These are phyloP conservation scores for Ciconia maguari DNA, from an alignment of 2,113 vertebrate species.

Conservation along the genomic window DNA sequence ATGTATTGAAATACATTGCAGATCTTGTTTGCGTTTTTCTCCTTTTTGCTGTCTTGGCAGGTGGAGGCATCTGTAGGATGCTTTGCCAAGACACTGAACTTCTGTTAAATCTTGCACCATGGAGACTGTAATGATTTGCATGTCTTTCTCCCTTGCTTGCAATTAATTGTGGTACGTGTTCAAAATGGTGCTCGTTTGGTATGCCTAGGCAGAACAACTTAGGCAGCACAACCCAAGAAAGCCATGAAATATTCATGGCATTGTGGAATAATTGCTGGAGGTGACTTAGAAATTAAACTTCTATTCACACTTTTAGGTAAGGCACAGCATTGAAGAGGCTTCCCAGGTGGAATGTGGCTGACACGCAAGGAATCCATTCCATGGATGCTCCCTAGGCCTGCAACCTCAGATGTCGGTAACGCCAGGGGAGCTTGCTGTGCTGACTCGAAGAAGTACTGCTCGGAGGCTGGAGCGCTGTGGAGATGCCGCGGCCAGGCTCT, in stretches of 20 bases:
- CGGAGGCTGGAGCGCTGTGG: no score
- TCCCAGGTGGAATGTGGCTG: no score
- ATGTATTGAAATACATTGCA: not conserved
- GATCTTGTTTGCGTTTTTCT: not conserved
- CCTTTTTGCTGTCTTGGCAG: not conserved
- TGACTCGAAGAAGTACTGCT: no score
- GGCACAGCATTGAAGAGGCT: no score
- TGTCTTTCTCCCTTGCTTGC: not conserved
- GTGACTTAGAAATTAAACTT: no score
- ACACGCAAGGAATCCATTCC: no score
- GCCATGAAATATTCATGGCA: not conserved
- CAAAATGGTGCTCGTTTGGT: not conserved
- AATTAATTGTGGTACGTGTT: not conserved
- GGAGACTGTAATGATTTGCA: not conserved
- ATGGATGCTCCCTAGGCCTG: no score
- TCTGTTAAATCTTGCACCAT: not conserved
- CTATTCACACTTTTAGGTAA: no score
- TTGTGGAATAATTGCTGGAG: no score
- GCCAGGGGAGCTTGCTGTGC: no score
- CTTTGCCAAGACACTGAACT: not conserved
- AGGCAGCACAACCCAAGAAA: not conserved
- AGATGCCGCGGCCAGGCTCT: no score
- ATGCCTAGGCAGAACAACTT: not conserved
- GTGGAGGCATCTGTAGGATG: not conserved
- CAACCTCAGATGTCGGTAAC: no score